phyloP scores from a whole-genome alignment of 2,888 invertebrate species.

The Exephanes ischioxanthus region DNA sequence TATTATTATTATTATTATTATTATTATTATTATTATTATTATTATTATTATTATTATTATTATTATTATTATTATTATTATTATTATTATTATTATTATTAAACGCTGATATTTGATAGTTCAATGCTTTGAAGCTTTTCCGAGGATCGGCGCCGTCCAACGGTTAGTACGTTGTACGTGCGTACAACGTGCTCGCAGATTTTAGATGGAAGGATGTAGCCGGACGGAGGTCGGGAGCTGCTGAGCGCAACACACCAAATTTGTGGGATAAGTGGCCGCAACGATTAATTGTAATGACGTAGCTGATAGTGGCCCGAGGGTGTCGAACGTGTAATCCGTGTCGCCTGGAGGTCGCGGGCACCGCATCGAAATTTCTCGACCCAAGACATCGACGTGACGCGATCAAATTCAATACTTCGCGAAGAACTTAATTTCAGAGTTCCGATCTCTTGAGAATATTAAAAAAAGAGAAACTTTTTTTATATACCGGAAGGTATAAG shows the following conservation, averaged over 20 bases:
- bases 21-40: background rate
- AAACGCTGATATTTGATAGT: background rate
- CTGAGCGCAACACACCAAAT: conserved; percentile 73
- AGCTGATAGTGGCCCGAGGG: conserved; percentile 74
- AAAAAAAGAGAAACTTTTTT: background rate
- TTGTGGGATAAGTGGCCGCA: conserved; percentile 69
- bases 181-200: conserved; percentile 14
- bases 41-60: too few relatives aligned
- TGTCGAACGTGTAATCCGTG: conserved; percentile 71
- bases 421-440: conserved; percentile 14
- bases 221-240: conserved; percentile 72
- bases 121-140: background rate
- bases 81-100: background rate
- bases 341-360: conserved; percentile 66
- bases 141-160: background rate
- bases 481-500: background rate
- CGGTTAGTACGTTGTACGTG: background rate
- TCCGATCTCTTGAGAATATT: background rate
- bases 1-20: too few relatives aligned
- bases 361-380: conserved; percentile 63
- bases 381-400: conserved; percentile 2
- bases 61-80: too few relatives aligned
- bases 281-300: conserved; percentile 73
- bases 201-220: conserved; percentile 47
- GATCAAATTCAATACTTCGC: conserved; percentile 22